A percentile compares a stretch with the other conserved stretches of the same genome.
phyloP scores from a whole-genome alignment of 2,797 vertebrate species.

The Spheniscus humboldti region DNA sequence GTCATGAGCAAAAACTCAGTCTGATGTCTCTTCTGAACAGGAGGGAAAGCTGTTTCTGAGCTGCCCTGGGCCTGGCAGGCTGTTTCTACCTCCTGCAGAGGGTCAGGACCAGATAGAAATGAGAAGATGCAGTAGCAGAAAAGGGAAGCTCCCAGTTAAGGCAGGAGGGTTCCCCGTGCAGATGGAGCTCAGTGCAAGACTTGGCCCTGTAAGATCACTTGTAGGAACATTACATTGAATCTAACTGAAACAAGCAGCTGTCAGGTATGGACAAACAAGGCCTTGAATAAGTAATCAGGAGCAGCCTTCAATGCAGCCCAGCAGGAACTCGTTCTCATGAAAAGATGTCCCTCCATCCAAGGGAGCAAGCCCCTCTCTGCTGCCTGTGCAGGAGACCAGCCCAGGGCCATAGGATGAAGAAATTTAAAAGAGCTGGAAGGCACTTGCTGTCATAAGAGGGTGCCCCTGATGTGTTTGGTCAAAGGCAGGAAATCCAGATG shows the following conservation, averaged over 20 bases:
- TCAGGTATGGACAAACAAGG: neutral
- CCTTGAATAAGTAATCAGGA: neutral
- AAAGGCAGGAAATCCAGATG: neutral
- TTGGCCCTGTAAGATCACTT: neutral
- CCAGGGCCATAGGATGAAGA: neutral
- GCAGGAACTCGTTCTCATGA: neutral
- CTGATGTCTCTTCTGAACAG: neutral
- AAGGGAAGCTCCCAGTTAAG: neutral
- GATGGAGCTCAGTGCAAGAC: neutral
- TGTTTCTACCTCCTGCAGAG: neutral
- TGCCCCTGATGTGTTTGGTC: neutral
- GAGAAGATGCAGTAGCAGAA: neutral
- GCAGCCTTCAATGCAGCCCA: neutral
- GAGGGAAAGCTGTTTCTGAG: neutral
- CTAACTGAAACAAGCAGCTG: neutral
- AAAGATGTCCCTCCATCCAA: neutral
- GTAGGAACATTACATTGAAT: neutral
- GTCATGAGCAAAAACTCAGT: too few species aligned
- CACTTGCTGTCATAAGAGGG: neutral
- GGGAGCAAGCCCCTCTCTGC: neutral
- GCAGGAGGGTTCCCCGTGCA: neutral
- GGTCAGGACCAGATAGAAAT: neutral
- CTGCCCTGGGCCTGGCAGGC: neutral
- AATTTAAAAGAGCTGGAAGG: neutral
- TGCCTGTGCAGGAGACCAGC: accelerated